A percentile compares a stretch with the other conserved stretches of the same genome.
Evolutionary conservation across 2,888 invertebrate genomes (phyloP).

Genomic region (Hanleya hanleyi): DNA sequence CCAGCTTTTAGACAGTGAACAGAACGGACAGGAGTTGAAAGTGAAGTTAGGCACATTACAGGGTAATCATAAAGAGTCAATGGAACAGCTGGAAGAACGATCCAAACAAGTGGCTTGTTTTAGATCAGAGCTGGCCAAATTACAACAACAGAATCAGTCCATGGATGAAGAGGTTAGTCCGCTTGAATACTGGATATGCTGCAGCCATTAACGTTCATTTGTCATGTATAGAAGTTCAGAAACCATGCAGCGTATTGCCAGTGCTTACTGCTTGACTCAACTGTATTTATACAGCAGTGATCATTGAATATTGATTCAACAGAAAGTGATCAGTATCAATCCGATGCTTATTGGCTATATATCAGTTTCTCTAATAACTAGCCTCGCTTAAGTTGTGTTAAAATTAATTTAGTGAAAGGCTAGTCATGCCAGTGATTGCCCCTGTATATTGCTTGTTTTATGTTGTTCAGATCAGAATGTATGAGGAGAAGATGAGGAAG

Average conservation of each 20-base stretch:
- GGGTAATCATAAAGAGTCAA: conserved; percentile 70
- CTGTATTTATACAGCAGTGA: too few relatives aligned
- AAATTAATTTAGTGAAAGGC: too few relatives aligned
- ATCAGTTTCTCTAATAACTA: too few relatives aligned
- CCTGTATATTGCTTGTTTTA: too few relatives aligned
- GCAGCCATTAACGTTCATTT: background rate
- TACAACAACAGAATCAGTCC: conserved; percentile 64
- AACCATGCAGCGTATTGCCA: background rate
- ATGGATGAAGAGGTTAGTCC: conserved; percentile 68
- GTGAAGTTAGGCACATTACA: conserved; percentile 69
- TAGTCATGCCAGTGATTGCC: too few relatives aligned
- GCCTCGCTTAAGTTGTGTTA: too few relatives aligned
- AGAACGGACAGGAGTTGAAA: conserved; percentile 64
- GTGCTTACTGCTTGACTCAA: too few relatives aligned
- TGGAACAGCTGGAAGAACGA: conserved; percentile 69
- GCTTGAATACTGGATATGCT: background rate
- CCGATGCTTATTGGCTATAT: too few relatives aligned
- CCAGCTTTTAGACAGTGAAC: conserved; percentile 66
- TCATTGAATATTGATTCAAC: too few relatives aligned
- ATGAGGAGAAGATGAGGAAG: conserved; percentile 68
- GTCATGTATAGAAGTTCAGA: background rate
- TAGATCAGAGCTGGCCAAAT: conserved; percentile 63
- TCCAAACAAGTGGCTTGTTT: conserved; percentile 63
- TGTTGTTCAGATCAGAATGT: conserved; percentile 52
- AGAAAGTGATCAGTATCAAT: too few relatives aligned